Evolutionary conservation across 2,888 invertebrate species (phyloP).

Genomic region (Prenolepis imparis): DNA sequence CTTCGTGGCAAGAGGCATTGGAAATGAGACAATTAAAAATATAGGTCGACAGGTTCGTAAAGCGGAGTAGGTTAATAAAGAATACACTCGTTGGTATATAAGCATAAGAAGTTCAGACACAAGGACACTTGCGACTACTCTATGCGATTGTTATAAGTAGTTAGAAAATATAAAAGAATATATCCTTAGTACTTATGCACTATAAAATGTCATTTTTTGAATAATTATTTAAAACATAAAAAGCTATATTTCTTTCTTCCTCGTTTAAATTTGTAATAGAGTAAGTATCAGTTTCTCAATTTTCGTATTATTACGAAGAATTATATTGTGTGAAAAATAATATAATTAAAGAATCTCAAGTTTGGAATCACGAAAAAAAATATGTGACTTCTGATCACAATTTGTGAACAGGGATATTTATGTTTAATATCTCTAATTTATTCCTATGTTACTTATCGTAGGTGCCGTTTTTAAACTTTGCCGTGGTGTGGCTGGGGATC

Average conservation of each 20-base stretch:
- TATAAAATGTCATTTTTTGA: background rate
- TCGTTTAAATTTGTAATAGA: background rate
- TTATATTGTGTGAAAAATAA: no score
- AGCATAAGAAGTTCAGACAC: conserved; percentile 34
- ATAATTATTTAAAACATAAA: background rate
- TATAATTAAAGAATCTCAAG: background rate
- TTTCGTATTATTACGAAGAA: background rate
- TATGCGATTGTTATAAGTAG: background rate
- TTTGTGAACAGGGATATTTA: background rate
- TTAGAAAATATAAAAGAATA: background rate
- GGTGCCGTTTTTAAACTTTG: conserved; percentile 95
- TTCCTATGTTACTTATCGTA: conserved; percentile 83
- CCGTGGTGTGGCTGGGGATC: conserved; percentile 97
- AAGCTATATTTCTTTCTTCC: background rate
- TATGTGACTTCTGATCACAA: background rate
- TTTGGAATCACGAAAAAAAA: background rate
- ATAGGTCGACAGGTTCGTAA: conserved; percentile 54
- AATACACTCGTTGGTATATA: conserved; percentile 36
- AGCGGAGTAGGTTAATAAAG: conserved; percentile 54
- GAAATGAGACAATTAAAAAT: conserved; percentile 52
- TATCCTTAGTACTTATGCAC: background rate
- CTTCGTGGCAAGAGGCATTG: conserved; percentile 36
- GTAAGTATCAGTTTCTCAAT: background rate
- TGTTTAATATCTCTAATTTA: background rate
- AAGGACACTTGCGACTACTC: background rate